Percentiles rank a stretch among this genome's conserved stretches.
phyloP scores from a whole-genome alignment of 2,888 invertebrate genomes.

The Nycteola revayana region DNA sequence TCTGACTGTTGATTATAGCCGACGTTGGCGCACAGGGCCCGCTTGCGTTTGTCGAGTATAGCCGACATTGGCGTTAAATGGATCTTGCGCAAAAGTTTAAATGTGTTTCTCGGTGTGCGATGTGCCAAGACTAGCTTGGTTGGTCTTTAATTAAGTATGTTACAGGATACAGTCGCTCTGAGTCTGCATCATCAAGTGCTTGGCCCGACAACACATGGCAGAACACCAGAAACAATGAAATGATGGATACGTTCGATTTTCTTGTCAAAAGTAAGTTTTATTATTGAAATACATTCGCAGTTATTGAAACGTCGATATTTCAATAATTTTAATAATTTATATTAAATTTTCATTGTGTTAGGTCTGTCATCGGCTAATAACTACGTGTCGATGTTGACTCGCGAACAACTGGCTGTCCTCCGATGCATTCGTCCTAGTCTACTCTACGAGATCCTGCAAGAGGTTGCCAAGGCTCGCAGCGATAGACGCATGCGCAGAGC shows the following conservation, averaged over 20 bases:
- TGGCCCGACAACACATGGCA: conserved; percentile 46
- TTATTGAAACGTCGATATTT: background rate
- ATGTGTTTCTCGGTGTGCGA: too few species aligned
- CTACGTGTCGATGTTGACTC: conserved; percentile 69
- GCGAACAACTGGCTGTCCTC: conserved; percentile 64
- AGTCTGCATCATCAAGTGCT: conserved; percentile 17
- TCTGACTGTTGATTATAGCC: too few species aligned
- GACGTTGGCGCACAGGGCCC: too few species aligned
- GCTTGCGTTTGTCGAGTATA: too few species aligned
- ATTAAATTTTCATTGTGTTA: conserved; percentile 18
- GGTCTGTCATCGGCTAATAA: conserved; percentile 68
- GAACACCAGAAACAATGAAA: conserved; percentile 46
- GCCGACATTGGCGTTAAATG: too few species aligned
- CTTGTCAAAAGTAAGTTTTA: conserved; percentile 69
- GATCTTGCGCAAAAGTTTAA: too few species aligned
- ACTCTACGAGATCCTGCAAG: conserved; percentile 66
- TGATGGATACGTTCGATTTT: conserved; percentile 66
- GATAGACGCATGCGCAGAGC: conserved; percentile 66
- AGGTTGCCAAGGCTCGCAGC: conserved; percentile 62
- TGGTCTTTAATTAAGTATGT: too few species aligned
- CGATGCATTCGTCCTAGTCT: conserved; percentile 65
- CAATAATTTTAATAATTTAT: background rate
- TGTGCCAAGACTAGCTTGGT: too few species aligned
- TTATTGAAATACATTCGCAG: background rate
- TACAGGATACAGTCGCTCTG: conserved; percentile 29